These are phyloP conservation scores for Batillaria attramentaria DNA, from an alignment of 1,140 invertebrate genomes.

Conservation along the genomic window DNA sequence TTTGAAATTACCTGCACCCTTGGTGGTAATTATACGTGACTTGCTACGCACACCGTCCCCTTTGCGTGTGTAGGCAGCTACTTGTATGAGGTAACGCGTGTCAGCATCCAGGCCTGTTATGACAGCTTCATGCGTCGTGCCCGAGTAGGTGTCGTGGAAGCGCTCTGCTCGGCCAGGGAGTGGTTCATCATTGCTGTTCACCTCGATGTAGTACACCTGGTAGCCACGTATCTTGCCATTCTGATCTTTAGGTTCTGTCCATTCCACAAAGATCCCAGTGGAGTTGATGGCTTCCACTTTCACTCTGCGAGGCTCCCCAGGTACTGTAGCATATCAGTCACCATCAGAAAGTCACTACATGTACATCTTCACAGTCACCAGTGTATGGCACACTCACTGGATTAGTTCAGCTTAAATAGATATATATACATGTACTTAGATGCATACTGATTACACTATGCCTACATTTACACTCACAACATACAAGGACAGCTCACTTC, in stretches of 20 bases:
- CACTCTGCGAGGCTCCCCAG: constrained; percentile 94
- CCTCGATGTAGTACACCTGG: constrained; percentile 87
- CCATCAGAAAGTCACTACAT: too few relatives aligned
- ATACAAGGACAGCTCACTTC: too few relatives aligned
- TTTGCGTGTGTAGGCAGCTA: constrained; percentile 93
- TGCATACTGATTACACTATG: too few relatives aligned
- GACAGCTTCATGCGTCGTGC: constrained; percentile 84
- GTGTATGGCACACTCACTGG: too few relatives aligned
- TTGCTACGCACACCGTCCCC: constrained; percentile 94
- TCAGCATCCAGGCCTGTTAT: constrained; percentile 92
- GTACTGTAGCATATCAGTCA: constrained; percentile 84
- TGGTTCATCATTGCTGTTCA: constrained; percentile 57
- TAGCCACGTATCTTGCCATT: constrained; percentile 98
- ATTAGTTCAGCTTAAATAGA: too few relatives aligned
- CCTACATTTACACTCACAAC: too few relatives aligned
- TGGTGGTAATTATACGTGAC: constrained; percentile 84
- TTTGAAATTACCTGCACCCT: constrained; percentile 80
- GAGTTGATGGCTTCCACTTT: constrained; percentile 90
- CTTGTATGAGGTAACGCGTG: constrained; percentile 86
- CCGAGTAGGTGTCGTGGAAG: constrained; percentile 66
- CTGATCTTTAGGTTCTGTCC: constrained; percentile 93
- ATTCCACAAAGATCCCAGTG: constrained; percentile 90
- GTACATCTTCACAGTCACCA: too few relatives aligned
- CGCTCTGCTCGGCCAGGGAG: constrained; percentile 47
- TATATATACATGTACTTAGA: too few relatives aligned